Base-by-base conservation (phyloP, 2,113 vertebrate species). In the Pomatostomus ruficeps region DNA sequence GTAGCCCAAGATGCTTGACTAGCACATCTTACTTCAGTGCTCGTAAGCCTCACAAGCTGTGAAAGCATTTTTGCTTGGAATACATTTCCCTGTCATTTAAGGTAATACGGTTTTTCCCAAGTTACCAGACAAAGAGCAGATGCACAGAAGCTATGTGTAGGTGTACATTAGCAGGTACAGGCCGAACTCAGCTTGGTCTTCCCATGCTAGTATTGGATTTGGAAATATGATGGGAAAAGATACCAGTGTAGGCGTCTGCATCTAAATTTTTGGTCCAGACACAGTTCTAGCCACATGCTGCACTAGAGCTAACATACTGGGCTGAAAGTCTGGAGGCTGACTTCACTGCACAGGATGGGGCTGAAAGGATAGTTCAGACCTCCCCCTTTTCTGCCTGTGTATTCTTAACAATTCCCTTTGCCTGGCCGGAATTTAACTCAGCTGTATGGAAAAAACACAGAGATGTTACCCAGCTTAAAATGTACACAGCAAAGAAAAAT, bases 111-210 rank as follows among this genome's bases (percentile, higher is more conserved):
- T 91, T 91, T 90, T 71, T 26, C 75, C 24, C 75, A 73, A 93
- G 63, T 79, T 80, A 73, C 35, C 75, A 94, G 96, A 97, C 94
- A 96, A 97, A 96, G 59, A 96, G 35, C 96, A 96, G 94, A 96
- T 86, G 92, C 88, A 90, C 92, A 92, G 88, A 94, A 85, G 79
- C 43, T 77, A 1, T 77, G 90, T 90, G 95, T 93, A 95, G 92
- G 95, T 97, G 95, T 96, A 93, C 85, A 80, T 95, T 95, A 94
- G 25, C 95, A 97, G 95, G 95, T 96, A 97, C 91, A 97, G 85
- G 55, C 88, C 51, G 85, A 95, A 86, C 92, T 36, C 63, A 88
- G 51, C 82, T 93, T 5, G 1, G 42, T 85, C 55, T 95, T 95
- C 79, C 88, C 6, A 2, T 92, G 75, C 33, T 86, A 46, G 61